Evolutionary conservation across 2,797 vertebrate species (phyloP), one percentile per base, ranked within the genome.

Genomic region (Labeo calbasu): DNA sequence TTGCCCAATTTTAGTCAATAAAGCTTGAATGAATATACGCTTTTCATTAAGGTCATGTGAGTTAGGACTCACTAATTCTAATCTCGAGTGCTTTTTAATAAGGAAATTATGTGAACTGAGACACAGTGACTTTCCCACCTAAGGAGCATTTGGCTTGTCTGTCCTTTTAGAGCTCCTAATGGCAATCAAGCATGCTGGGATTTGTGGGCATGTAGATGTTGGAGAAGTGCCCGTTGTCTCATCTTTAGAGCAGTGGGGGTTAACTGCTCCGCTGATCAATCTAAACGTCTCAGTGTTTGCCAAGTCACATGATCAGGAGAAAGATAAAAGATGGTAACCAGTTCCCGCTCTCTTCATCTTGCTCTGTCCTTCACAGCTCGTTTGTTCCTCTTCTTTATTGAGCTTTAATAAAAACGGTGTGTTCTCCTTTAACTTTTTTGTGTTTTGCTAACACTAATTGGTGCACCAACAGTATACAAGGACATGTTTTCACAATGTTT

Each of bases 271-370:
- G 53, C 23, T 50, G 36, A 82, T 65, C 80, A 40, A 25, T 82
- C 71, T 75, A 50, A 82, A 75, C 57, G 55, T 63, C 25, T 71
- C 68, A 73, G 53, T 23, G 59, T 81, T 59, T 59, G 79, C 79
- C 68, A 70, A 81, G 55, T 82, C 80, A 73, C 80, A 23, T 40
- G 69, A 21, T 63, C 57, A 63, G 46, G 23, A 8, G 2, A n/a
- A 59, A 23, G 32, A 65, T 63, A 46, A 73, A 51, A 36, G 46
- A 81, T 17, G 40, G 15, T 3, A 48, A 21, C 69, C 17, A 48
- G 46, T 36, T 19, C 50, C 19, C 6, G 0, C n/a, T 28, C n/a
- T 76, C 32, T 57, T 61, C 19, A 36, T 73, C 80, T 63, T 48
- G 36, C 23, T 46, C 36, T 28, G 79, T 59, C 68, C 68, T 71